Conservation (phyloP, 1,140 invertebrate genomes). For the Catajapyx aquilonaris region DNA sequence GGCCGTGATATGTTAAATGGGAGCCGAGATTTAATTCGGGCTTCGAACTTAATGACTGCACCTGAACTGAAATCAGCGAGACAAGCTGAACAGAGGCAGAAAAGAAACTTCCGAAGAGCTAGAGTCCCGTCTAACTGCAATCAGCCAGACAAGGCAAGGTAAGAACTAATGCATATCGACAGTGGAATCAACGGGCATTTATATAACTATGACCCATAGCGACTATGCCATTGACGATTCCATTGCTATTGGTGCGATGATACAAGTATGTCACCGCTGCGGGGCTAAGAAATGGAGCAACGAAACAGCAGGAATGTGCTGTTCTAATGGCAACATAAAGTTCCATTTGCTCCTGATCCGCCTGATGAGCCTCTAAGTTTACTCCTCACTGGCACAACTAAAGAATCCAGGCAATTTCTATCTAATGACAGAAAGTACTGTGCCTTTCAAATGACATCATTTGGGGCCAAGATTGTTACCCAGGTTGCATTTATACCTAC, state of each 20-base stretch:
- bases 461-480: slow-evolving; percentile 18
- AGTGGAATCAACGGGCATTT: too few species aligned
- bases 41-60: too few species aligned
- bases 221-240: slow-evolving; percentile 1
- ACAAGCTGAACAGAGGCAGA: too few species aligned
- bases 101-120: too few species aligned
- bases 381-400: slow-evolving; percentile 14
- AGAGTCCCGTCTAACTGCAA: too few species aligned
- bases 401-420: slow-evolving; percentile 18
- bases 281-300: slow-evolving; percentile 16
- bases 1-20: too few species aligned
- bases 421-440: slow-evolving; percentile 18
- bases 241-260: slow-evolving; percentile 8
- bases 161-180: too few species aligned
- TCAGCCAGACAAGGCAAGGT: too few species aligned
- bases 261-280: slow-evolving; percentile 15
- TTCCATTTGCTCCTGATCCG: slow-evolving; percentile 12
- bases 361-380: slow-evolving; percentile 11
- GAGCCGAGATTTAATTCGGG: too few species aligned
- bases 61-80: too few species aligned
- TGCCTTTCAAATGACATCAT: slow-evolving; percentile 21
- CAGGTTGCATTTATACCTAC: slow-evolving; percentile 12
- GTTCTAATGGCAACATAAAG: slow-evolving; percentile 13
- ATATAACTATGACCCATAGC: slow-evolving; percentile 4
- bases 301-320: slow-evolving; percentile 16